Percentiles rank a stretch among this genome's conserved stretches.
Evolutionary conservation across 2,797 vertebrate species (phyloP).

Genomic region (Siniperca obscura): DNA sequence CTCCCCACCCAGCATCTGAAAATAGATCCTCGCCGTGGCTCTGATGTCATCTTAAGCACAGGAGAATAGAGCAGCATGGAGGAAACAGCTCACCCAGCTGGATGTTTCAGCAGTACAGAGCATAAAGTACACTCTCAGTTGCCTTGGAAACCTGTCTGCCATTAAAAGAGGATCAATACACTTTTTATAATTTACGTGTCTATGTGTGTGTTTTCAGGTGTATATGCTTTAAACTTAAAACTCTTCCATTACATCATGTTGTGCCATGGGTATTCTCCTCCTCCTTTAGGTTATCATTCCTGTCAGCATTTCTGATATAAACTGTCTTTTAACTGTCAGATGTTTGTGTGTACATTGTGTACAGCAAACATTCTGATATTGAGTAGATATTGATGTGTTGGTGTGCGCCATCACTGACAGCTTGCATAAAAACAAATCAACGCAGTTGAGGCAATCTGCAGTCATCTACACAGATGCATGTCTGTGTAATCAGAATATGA

Average conservation of each 20-base stretch:
- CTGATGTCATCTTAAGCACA: slow-evolving; percentile 59
- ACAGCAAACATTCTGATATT: not conserved
- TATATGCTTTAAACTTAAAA: slow-evolving; percentile 3
- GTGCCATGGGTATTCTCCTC: not conserved
- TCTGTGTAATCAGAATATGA: not conserved
- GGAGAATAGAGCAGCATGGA: slow-evolving; percentile 46
- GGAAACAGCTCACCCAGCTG: slow-evolving; percentile 45
- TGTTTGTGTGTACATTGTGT: not conserved
- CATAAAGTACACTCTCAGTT: slow-evolving; percentile 59
- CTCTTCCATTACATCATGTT: not conserved
- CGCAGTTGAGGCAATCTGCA: slow-evolving; percentile 1
- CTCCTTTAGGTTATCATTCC: not conserved
- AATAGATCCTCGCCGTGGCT: slow-evolving; percentile 55
- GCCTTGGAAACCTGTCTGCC: slow-evolving; percentile 70
- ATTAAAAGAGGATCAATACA: slow-evolving; percentile 32
- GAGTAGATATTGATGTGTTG: not conserved
- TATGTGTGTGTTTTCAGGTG: not conserved
- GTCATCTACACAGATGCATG: not conserved
- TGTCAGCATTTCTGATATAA: not conserved
- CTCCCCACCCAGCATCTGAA: slow-evolving; percentile 56
- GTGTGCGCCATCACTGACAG: not conserved
- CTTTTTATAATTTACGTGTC: slow-evolving; percentile 8
- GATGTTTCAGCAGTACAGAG: slow-evolving; percentile 38
- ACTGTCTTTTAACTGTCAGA: not conserved
- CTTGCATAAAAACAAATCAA: slow-evolving; percentile 1